Percentiles rank a stretch among this genome's conserved stretches.
Evolutionary conservation across 2,113 vertebrate genomes (phyloP).

Genomic region (Phalacrocorax pelagicus): DNA sequence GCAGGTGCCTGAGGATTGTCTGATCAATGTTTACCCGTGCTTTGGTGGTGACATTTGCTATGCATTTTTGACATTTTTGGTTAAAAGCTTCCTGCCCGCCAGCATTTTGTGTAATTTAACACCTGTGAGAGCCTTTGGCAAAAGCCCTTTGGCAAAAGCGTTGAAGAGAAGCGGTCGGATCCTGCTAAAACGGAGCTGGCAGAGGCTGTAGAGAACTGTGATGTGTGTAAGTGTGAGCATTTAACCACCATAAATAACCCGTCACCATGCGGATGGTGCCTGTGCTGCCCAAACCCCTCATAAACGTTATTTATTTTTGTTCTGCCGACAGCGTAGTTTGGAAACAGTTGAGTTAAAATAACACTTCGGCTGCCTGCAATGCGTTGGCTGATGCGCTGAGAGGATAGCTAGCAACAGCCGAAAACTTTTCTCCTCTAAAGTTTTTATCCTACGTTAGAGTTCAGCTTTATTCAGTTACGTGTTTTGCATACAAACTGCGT

Average conservation of each 20-base stretch:
- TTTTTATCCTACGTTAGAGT: background rate
- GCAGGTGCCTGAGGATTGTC: background rate
- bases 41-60: background rate
- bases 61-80: background rate
- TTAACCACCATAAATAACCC: background rate
- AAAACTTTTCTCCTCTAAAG: background rate
- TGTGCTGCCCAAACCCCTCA: background rate
- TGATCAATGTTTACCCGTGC: background rate
- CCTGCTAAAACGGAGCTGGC: background rate
- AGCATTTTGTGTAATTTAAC: background rate
- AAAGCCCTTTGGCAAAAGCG: background rate
- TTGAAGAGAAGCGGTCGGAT: background rate
- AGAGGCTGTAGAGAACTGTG: background rate
- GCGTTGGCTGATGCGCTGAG: background rate
- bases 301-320: background rate
- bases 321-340: background rate
- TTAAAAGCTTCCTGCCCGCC: background rate
- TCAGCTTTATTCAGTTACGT: background rate
- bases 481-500: background rate
- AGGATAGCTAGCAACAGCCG: background rate
- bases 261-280: rapidly evolving
- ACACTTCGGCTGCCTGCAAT: background rate
- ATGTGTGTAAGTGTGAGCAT: background rate
- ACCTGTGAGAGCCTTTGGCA: background rate
- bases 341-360: background rate